Percentiles rank a stretch among this genome's conserved stretches.
Evolutionary conservation across 2,113 vertebrate genomes (phyloP).

Genomic region (Neodontobutis hainanensis): DNA sequence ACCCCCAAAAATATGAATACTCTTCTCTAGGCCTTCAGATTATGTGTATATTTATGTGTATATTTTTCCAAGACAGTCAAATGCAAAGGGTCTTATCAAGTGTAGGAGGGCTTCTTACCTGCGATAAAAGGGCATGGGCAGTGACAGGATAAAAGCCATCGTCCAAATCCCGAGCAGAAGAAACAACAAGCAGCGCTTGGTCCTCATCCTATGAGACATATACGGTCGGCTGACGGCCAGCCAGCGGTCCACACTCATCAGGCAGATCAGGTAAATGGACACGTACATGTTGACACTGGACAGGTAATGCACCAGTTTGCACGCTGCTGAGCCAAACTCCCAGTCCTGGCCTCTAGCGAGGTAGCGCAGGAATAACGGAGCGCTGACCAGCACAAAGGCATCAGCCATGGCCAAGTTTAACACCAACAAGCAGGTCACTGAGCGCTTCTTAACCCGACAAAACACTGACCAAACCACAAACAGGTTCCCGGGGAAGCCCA

Average conservation of each 20-base stretch:
- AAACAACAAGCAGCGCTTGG: slow-evolving; percentile 72
- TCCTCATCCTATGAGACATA: slow-evolving; percentile 83
- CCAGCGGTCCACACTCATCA: slow-evolving; percentile 90
- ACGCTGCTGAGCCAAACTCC: slow-evolving; percentile 81
- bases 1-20: no score
- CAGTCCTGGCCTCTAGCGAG: slow-evolving; percentile 72
- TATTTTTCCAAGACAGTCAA: not conserved
- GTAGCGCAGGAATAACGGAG: slow-evolving; percentile 83
- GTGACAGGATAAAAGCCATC: slow-evolving; percentile 78
- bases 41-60: no score
- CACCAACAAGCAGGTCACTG: slow-evolving; percentile 84
- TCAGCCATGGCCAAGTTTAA: slow-evolving; percentile 86
- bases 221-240: slow-evolving; percentile 84
- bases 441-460: slow-evolving; percentile 80
- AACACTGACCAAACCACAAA: slow-evolving; percentile 87
- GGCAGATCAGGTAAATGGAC: slow-evolving; percentile 87
- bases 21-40: no score
- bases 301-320: slow-evolving; percentile 86
- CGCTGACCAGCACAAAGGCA: slow-evolving; percentile 82
- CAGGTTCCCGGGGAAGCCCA: slow-evolving; percentile 86
- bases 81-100: no score
- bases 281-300: slow-evolving; percentile 89
- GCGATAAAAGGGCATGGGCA: slow-evolving; percentile 86
- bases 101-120: slow-evolving; percentile 61
- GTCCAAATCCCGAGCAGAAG: slow-evolving; percentile 82